Evolutionary conservation across 2,797 vertebrate species (phyloP).

Genomic region (Tragopan temminckii): DNA sequence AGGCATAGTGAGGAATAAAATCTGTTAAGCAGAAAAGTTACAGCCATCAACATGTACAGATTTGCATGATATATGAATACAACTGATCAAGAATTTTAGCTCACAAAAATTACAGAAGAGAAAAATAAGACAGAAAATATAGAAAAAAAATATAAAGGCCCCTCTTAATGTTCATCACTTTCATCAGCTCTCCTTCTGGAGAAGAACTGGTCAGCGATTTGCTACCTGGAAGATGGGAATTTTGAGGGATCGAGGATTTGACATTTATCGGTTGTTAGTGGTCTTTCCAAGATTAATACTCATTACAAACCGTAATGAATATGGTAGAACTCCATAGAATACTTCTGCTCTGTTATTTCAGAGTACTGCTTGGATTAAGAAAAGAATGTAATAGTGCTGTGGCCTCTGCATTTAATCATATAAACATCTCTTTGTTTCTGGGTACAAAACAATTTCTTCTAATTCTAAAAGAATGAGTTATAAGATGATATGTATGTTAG

Average conservation of each 20-base stretch:
- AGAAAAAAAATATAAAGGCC: conserved; percentile 5
- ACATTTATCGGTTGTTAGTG: background rate
- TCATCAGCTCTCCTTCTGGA: background rate
- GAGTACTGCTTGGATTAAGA: background rate
- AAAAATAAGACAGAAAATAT: conserved; percentile 66
- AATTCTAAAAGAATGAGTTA: conserved; percentile 64
- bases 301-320: background rate
- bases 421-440: conserved; percentile 26
- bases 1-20: conserved; percentile 81
- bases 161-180: background rate
- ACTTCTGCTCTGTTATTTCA: background rate
- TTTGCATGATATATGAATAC: conserved; percentile 76
- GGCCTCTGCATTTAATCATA: conserved; percentile 32
- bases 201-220: background rate
- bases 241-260: background rate
- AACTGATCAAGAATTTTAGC: conserved; percentile 73
- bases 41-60: conserved; percentile 73
- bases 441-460: conserved; percentile 36
- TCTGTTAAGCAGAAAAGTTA: conserved; percentile 82
- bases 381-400: background rate
- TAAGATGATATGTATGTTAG: conserved; percentile 58
- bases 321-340: background rate
- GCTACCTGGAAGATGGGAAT: background rate
- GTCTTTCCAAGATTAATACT: background rate
- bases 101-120: conserved; percentile 67